Evolutionary conservation across 2,113 vertebrate species (phyloP), one percentile per base, ranked within the genome.

Genomic region (Fulmarus glacialis): DNA sequence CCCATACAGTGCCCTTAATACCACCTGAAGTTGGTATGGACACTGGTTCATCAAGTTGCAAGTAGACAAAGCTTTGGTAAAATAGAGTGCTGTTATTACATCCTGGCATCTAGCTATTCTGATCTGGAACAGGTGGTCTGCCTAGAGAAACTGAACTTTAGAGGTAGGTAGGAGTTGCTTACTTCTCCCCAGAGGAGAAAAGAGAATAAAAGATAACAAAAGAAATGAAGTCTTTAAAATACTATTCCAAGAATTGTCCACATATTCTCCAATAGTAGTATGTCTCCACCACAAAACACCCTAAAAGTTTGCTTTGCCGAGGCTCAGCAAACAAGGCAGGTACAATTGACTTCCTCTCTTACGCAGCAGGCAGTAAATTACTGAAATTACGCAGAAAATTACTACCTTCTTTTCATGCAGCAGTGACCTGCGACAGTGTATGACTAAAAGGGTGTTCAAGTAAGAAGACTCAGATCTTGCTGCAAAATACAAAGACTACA

Each of bases 371-470:
- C 48, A 89, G 34, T 32, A 52, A n/a, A n/a, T n/a, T n/a, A n/a
- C n/a, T n/a, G n/a, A n/a, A n/a, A n/a, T n/a, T n/a, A n/a, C n/a
- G n/a, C 55, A 58, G 6, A 52, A 27, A 87, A 91, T 23, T 4
- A 52, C 4, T 9, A 58, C 27, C 10, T 72, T 72, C 22, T 79
- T 73, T 60, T 43, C 34, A 48, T 23, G 34, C 24, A 42, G 50
- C 27, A 59, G 16, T 45, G 45, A 67, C 34, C 21, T 60, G 34
- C 0, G 7, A 36, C 12, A 43, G 6, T 0, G 1, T 16, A 12
- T 1, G 3, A 56, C 24, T 74, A 43, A 80, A 34, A 22, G 6
- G 53, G 23, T 2, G 15, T 59, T 82, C 13, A 77, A 42, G 29
- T 67, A 66, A 84, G 38, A 48, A 84, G 64, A 38, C 8, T 50